Evolutionary conservation across 2,113 vertebrate species (phyloP), one percentile per base, ranked within the genome.

Genomic region (Aspiorhynchus laticeps): DNA sequence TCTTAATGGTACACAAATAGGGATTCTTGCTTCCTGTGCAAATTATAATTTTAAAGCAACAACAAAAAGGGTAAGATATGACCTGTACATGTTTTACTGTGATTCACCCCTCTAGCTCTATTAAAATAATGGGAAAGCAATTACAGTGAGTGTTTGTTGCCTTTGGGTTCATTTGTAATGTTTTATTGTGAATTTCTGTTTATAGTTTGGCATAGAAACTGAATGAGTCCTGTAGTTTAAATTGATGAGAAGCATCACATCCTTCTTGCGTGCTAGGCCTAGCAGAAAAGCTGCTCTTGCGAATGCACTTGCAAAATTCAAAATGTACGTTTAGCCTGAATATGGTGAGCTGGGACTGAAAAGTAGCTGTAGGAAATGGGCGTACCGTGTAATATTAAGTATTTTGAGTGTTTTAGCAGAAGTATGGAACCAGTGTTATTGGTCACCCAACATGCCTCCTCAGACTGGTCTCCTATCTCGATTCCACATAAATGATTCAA

Each of bases 151-250:
- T 10, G 14, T 82, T 46, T 7, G n/a, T 69, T 78, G 15, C 46
- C 61, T 11, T 14, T 4, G 31, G 78, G 51, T 56, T 81, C 24
- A 81, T 14, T 36, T 83, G 80, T 69, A 67, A 83, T 69, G 26
- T 83, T 48, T 48, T 83, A 69, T 43, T 51, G 80, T 83, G 41
- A 65, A 71, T 83, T 51, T 51, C 15, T 2, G 3, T 69, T 82
- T 33, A 48, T 83, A 48, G 80, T 69, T 83, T 71, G 61, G 38
- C 5, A 33, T 69, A 71, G 80, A 69, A 51, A 69, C 43, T 31
- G n/a, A 65, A 80, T 0, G 21, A 81, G 36, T 41, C 53, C 11
- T 65, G 79, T 43, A 63, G 36, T 67, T 26, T 79, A 36, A 78
- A 80, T 26, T n/a, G 7, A 59, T 19, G 53, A 26, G 21, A 80